phyloP scores from a whole-genome alignment of 2,113 vertebrate species.

The Grammomys dolichurus region DNA sequence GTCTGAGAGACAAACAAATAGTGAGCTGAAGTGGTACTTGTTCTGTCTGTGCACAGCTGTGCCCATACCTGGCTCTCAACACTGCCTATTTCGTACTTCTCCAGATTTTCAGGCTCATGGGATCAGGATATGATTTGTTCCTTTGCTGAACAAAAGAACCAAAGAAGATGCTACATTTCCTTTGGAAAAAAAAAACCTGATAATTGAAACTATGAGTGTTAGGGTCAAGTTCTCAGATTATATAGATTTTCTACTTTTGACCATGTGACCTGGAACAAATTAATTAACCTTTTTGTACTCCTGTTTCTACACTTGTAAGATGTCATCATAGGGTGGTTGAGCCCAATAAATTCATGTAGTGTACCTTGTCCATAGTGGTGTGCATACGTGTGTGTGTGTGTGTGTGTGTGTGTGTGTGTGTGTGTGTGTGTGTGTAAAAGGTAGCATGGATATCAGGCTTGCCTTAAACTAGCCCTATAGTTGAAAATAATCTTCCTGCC shows the following conservation, averaged over 20 bases:
- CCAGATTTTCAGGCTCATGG: background rate
- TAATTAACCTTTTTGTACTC: constrained; percentile 37
- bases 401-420: background rate
- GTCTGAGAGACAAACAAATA: constrained; percentile 43
- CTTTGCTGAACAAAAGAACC: background rate
- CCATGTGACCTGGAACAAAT: background rate
- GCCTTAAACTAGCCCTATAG: background rate
- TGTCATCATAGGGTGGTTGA: background rate
- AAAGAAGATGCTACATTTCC: background rate
- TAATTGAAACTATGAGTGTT: background rate
- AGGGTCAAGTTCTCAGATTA: background rate
- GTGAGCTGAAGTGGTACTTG: background rate
- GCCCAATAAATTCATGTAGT: background rate
- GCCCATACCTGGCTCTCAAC: background rate
- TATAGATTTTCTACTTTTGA: constrained; percentile 28
- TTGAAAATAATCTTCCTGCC: background rate
- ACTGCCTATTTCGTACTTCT: background rate
- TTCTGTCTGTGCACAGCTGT: background rate
- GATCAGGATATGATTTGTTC: constrained; percentile 27
- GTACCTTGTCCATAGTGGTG: background rate
- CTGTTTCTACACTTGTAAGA: background rate
- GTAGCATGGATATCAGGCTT: background rate
- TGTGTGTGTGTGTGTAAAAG: background rate
- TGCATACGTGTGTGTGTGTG: background rate
- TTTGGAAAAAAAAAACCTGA: background rate